Conservation (phyloP, 1,140 invertebrate genomes). For the Triops longicaudatus region DNA sequence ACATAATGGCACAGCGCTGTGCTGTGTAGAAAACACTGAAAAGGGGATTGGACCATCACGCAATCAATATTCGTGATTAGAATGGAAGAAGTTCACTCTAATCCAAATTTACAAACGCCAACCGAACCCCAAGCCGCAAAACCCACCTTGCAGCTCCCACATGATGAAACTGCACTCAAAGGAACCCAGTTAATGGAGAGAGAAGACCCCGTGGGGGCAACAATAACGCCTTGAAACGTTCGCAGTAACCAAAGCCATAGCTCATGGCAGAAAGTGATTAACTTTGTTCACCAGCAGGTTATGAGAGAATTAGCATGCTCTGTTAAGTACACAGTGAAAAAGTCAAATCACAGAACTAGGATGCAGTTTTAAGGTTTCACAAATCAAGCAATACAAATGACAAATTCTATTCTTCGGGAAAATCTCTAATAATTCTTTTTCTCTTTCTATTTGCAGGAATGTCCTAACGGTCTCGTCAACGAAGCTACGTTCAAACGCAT, state of each 20-base stretch:
- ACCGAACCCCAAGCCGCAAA: background rate
- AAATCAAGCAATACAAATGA: background rate
- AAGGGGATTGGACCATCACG: background rate
- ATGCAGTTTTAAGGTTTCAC: background rate
- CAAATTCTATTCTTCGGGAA: background rate
- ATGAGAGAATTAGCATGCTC: background rate
- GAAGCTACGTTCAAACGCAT: slow-evolving; percentile 97
- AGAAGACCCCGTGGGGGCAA: background rate
- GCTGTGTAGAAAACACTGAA: background rate
- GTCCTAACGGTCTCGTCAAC: slow-evolving; percentile 91
- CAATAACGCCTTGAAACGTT: background rate
- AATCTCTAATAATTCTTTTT: slow-evolving; percentile 33
- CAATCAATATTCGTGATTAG: slow-evolving; percentile 12
- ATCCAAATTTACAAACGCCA: background rate
- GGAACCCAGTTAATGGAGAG: background rate
- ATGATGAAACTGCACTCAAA: background rate
- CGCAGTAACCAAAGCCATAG: background rate
- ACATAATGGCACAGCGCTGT: background rate
- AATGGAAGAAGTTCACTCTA: background rate
- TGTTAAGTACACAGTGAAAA: no score
- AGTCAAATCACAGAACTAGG: background rate
- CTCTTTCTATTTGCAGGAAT: slow-evolving; percentile 63
- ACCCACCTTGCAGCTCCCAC: background rate
- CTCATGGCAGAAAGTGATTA: slow-evolving; percentile 8
- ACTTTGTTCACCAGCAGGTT: background rate